Evolutionary conservation across 2,113 vertebrate species (phyloP).

Genomic region (Thomomys bottae): DNA sequence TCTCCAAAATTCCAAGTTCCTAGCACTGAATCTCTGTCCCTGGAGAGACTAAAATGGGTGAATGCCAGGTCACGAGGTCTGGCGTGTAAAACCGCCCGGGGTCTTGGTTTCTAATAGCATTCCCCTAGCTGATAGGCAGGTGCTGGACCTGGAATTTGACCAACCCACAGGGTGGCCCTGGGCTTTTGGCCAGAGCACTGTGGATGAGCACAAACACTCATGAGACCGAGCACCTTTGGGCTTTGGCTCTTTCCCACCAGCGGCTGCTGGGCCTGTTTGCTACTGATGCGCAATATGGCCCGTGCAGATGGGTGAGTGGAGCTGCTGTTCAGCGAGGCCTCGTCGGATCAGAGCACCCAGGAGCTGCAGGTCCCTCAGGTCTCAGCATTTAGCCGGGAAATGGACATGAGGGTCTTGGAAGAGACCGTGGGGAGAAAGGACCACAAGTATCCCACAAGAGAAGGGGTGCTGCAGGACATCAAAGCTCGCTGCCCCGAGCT

Average conservation of each 20-base stretch:
- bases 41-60: rapidly evolving
- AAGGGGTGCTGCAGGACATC: background rate
- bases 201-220: too few relatives aligned
- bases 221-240: too few relatives aligned
- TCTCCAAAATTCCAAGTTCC: background rate
- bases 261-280: background rate
- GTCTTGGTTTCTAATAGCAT: background rate
- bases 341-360: background rate
- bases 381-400: background rate
- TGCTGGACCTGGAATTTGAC: background rate
- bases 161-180: background rate
- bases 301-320: rapidly evolving
- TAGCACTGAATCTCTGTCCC: background rate
- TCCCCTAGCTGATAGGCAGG: background rate
- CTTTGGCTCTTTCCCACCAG: too few relatives aligned
- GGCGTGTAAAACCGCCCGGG: background rate
- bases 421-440: background rate
- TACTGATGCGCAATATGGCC: background rate
- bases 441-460: background rate
- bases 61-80: background rate
- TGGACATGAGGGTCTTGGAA: too few relatives aligned
- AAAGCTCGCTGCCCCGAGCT: too few relatives aligned
- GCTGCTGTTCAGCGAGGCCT: background rate
- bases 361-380: background rate
- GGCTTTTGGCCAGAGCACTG: background rate